phyloP scores from a whole-genome alignment of 2,113 vertebrate genomes.

The Tetrax tetrax region DNA sequence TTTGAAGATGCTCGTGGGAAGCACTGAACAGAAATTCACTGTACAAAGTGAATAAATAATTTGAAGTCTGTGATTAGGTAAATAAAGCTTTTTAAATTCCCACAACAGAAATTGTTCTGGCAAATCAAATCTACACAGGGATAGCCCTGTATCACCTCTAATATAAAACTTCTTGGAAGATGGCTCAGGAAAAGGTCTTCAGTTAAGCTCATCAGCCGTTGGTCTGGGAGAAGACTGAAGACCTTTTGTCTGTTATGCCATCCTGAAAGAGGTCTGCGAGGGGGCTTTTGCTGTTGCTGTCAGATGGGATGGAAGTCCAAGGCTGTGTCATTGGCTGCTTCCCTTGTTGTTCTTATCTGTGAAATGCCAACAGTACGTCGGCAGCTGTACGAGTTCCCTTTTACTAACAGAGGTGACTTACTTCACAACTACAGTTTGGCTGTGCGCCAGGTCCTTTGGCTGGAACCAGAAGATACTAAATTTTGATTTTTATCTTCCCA shows the following conservation, averaged over 20 bases:
- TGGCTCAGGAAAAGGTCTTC: not conserved
- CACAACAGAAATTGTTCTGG: not conserved
- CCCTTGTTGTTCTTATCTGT: not conserved
- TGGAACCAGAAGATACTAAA: not conserved
- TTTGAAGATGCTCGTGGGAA: not conserved
- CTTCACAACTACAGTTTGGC: not conserved
- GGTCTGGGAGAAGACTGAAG: not conserved
- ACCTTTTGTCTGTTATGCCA: not conserved
- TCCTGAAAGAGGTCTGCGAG: not conserved
- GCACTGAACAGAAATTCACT: not conserved
- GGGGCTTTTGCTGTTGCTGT: not conserved
- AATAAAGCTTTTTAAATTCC: not conserved
- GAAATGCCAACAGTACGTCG: not conserved
- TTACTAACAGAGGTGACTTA: not conserved
- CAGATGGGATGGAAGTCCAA: not conserved
- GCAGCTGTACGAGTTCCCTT: not conserved
- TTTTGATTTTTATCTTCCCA: not conserved
- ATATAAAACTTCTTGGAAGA: not conserved
- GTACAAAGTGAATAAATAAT: not conserved
- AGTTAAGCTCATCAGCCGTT: not conserved
- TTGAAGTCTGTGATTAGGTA: not conserved
- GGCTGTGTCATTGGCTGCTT: not conserved
- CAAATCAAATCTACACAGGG: not conserved
- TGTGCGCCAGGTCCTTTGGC: not conserved
- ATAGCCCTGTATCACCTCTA: fast-evolving